Percentiles rank a stretch among this genome's conserved stretches.
These are phyloP conservation scores for Fabriciana adippe DNA, from an alignment of 2,888 invertebrate genomes.

Conservation along the genomic window DNA sequence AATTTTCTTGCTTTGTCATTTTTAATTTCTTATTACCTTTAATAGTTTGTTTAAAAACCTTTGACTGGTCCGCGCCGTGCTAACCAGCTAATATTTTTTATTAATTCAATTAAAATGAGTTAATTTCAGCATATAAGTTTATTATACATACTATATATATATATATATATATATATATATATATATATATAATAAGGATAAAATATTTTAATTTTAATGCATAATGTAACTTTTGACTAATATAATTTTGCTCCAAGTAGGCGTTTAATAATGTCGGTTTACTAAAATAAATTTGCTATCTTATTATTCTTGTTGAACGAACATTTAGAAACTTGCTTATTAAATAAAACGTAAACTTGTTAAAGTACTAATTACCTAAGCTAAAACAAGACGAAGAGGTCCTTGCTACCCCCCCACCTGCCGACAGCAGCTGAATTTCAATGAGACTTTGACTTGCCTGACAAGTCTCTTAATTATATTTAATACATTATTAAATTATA, in stretches of 20 bases:
- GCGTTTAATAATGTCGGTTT: too few relatives aligned
- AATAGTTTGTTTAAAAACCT: not conserved
- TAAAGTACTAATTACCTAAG: constrained; percentile 34
- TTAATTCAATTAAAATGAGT: too few relatives aligned
- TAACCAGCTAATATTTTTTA: too few relatives aligned
- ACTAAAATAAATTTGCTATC: not conserved
- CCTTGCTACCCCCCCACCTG: constrained; percentile 16
- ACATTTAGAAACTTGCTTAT: constrained; percentile 4
- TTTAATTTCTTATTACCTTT: constrained; percentile 25
- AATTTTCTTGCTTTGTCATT: constrained; percentile 38
- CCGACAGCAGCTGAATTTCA: constrained; percentile 30
- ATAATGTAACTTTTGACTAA: too few relatives aligned
- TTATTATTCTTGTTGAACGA: not conserved
- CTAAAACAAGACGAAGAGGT: constrained; percentile 27
- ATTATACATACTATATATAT: too few relatives aligned
- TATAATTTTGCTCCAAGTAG: too few relatives aligned
- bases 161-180: too few relatives aligned
- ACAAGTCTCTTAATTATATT: constrained; percentile 20
- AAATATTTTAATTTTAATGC: too few relatives aligned
- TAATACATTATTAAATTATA: constrained; percentile 14
- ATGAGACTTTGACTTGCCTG: constrained; percentile 26
- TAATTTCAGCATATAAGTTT: too few relatives aligned
- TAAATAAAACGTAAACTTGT: constrained; percentile 23
- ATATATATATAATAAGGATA: too few relatives aligned
- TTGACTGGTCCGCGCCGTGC: not conserved